phyloP scores from a whole-genome alignment of 1,140 invertebrate species.

The Tribolium castaneum region DNA sequence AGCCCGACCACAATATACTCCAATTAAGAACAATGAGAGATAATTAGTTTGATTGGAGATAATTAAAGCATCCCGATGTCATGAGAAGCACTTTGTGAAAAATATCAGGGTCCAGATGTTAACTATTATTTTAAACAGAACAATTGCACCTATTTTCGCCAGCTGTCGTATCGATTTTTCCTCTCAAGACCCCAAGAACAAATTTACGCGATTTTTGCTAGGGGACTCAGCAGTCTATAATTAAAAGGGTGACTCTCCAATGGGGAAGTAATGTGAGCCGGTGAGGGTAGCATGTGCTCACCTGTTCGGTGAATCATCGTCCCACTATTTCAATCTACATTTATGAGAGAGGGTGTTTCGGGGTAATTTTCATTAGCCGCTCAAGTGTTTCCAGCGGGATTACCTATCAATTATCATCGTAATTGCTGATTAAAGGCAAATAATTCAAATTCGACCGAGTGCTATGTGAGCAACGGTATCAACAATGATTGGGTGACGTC shows the following conservation, averaged over 20 bases:
- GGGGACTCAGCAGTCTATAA: background rate
- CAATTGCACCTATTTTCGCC: too few species aligned
- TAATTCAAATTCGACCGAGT: constrained; percentile 16
- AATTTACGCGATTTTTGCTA: background rate
- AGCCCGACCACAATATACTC: constrained; percentile 11
- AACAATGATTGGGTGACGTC: background rate
- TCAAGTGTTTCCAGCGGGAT: constrained; percentile 26
- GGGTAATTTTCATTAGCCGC: constrained; percentile 21
- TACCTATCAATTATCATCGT: constrained; percentile 29
- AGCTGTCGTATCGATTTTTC: background rate
- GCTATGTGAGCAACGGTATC: background rate
- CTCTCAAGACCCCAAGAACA: background rate
- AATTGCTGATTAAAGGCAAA: constrained; percentile 29
- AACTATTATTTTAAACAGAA: too few species aligned
- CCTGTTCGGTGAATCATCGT: constrained; percentile 30
- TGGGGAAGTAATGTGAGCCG: background rate
- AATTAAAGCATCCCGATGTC: constrained; percentile 26
- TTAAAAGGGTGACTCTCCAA: constrained; percentile 4
- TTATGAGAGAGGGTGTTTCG: constrained; percentile 17
- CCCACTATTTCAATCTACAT: constrained; percentile 26
- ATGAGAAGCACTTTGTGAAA: background rate
- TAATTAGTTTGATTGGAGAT: constrained; percentile 28
- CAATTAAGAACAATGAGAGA: constrained; percentile 38
- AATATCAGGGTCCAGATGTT: too few species aligned
- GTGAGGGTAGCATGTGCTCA: constrained; percentile 12